Conservation (phyloP, 2,888 invertebrate genomes). For the Cryptus viduatorius region DNA sequence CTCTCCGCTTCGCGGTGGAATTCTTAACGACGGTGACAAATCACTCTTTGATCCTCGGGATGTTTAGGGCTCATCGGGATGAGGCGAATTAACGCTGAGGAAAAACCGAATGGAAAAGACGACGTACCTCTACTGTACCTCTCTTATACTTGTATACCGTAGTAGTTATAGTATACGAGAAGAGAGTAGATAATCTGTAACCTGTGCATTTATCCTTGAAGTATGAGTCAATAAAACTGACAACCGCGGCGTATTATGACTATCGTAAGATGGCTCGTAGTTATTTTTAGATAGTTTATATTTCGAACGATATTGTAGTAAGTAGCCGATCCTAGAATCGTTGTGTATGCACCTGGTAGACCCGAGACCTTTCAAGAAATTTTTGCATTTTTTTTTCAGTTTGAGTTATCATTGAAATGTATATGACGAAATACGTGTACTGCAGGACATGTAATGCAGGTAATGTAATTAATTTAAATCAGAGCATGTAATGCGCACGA, state of each 20-base stretch:
- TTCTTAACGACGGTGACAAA: conserved; percentile 65
- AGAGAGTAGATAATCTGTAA: conserved; percentile 18
- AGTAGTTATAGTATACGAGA: not conserved
- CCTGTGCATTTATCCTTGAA: not conserved
- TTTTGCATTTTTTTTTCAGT: too few relatives aligned
- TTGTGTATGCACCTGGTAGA: too few relatives aligned
- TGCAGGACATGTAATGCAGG: too few relatives aligned
- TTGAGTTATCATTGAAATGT: too few relatives aligned
- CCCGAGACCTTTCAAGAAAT: too few relatives aligned
- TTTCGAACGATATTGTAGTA: not conserved
- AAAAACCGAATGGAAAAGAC: conserved; percentile 14
- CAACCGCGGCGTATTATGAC: conserved; percentile 17
- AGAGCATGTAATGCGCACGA: too few relatives aligned
- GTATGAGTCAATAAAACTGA: conserved; percentile 33
- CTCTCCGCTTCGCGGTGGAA: conserved; percentile 37
- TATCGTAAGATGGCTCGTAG: not conserved
- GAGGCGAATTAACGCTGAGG: conserved; percentile 25
- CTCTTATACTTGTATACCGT: not conserved
- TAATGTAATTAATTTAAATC: too few relatives aligned
- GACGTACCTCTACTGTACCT: too few relatives aligned
- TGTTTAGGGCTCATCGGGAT: conserved; percentile 43
- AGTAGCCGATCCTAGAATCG: too few relatives aligned
- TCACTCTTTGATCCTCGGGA: conserved; percentile 39
- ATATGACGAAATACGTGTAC: too few relatives aligned
- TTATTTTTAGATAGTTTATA: not conserved